A percentile compares a stretch with the other conserved stretches of the same genome.
phyloP scores from a whole-genome alignment of 2,888 invertebrate genomes.

The Suillia variegata region DNA sequence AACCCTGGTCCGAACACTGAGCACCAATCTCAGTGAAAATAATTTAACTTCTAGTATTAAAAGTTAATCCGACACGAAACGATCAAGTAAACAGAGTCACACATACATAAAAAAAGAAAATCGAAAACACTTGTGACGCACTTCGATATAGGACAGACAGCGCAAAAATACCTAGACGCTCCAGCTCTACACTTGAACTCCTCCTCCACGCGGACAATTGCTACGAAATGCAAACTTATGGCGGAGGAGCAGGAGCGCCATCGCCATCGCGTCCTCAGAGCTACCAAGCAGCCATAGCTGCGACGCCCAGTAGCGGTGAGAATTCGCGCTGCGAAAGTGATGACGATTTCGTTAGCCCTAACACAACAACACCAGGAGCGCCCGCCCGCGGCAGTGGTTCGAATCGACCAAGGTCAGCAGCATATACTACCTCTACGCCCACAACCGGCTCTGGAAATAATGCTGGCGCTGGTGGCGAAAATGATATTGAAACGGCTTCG shows the following conservation, averaged over 20 bases:
- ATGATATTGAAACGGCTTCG: neutral
- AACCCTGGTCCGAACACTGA: too few relatives aligned
- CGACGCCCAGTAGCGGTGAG: conserved; percentile 56
- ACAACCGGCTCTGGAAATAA: conserved; percentile 7
- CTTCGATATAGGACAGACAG: too few relatives aligned
- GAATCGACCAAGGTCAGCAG: conserved; percentile 10
- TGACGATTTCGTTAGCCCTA: conserved; percentile 58
- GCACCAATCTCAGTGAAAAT: too few relatives aligned
- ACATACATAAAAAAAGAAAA: too few relatives aligned
- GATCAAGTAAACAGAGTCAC: too few relatives aligned
- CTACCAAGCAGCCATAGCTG: neutral
- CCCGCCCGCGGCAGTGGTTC: neutral
- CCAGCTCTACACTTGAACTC: too few relatives aligned
- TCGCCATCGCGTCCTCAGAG: neutral
- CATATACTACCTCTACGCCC: conserved; percentile 23
- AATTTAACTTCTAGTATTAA: too few relatives aligned
- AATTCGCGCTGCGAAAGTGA: conserved; percentile 65
- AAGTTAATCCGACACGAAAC: too few relatives aligned
- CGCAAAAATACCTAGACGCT: too few relatives aligned
- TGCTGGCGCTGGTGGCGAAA: neutral
- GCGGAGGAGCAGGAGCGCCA: conserved; percentile 33
- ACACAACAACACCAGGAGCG: too few relatives aligned
- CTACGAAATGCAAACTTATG: conserved; percentile 46
- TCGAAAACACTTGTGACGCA: too few relatives aligned
- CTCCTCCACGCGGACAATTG: too few relatives aligned